These are phyloP conservation scores for Agriopis marginaria DNA, from an alignment of 2,888 invertebrate species.

Conservation along the genomic window DNA sequence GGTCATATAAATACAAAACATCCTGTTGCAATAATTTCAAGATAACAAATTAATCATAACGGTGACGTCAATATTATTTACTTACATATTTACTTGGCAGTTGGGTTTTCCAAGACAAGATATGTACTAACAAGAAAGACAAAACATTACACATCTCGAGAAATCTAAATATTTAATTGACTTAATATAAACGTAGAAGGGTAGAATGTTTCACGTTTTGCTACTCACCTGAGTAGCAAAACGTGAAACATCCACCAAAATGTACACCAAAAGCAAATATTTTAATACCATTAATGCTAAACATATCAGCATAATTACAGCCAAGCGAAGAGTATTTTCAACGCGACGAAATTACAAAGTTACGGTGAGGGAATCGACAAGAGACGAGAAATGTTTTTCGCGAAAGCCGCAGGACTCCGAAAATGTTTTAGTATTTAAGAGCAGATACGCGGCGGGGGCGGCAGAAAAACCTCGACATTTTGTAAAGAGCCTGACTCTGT, in stretches of 20 bases:
- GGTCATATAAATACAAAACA: background rate
- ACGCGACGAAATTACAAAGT: slow-evolving; percentile 59
- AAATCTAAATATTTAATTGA: no score
- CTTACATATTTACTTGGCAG: background rate
- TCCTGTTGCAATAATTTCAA: background rate
- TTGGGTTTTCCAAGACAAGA: background rate
- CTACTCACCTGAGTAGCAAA: slow-evolving; percentile 9
- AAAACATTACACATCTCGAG: background rate
- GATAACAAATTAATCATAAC: background rate
- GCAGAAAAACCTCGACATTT: slow-evolving; percentile 70
- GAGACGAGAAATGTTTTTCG: slow-evolving; percentile 66
- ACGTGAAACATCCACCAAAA: slow-evolving; percentile 8
- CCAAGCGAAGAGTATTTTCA: slow-evolving; percentile 35
- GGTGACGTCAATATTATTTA: background rate
- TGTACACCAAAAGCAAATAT: slow-evolving; percentile 23
- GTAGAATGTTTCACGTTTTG: no score
- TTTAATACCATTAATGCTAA: slow-evolving; percentile 25
- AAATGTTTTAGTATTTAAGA: slow-evolving; percentile 75
- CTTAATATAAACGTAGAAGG: background rate
- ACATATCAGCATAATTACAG: slow-evolving; percentile 36
- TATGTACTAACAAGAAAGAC: background rate
- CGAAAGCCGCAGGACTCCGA: slow-evolving; percentile 68
- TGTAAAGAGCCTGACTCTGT: slow-evolving; percentile 57
- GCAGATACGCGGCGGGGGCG: slow-evolving; percentile 41
- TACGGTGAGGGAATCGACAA: slow-evolving; percentile 60